Base-by-base conservation (phyloP, 2,888 invertebrate species). In the Gnatocerus cornutus region DNA sequence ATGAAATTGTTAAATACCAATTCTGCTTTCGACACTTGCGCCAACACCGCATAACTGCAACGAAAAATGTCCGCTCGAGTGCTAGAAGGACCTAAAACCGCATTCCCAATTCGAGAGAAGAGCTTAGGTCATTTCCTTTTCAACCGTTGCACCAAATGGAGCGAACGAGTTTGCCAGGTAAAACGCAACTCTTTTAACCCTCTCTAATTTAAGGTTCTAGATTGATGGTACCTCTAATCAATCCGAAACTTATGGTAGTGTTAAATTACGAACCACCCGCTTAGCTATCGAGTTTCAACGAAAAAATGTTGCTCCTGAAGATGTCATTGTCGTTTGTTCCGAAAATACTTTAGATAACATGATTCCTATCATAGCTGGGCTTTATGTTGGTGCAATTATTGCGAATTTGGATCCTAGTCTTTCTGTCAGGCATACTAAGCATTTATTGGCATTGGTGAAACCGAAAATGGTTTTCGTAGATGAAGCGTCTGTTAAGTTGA, bases 241-340 rank as follows among this genome's bases (percentile, higher is more conserved):
- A 37, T 46, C 41, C n/a, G 71, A 73, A 69, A 43, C 73, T 1
- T 74, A 56, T 30, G 43, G 21, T 7, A 59, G 39, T 16, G 56
- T 74, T 3, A 67, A 69, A 58, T 74, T 81, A 14, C 81, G 86
- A 21, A 83, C 86, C 0, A 82, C 87, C 1, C 78, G 83, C 21
- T 85, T 86, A 68, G 88, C 88, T 0, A 82, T 79, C 8, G 81
- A 83, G 13, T 76, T 88, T 53, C 78, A 66, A 53, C 82, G 80
- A 13, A 65, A 84, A 29, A 87, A 87, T 5, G 64, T 88, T 0
- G 71, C 79, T 55, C 67, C 71, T 2, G 84, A 85, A 0, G 88
- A 88, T 70, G 84, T 87, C 2, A 82, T 88, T 53, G 77, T 84
- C 0, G 67, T 87, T 0, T 87, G 87, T 81, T 85, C 85, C 5